Conservation (phyloP, 2,888 invertebrate species). For the Rhingia campestris region DNA sequence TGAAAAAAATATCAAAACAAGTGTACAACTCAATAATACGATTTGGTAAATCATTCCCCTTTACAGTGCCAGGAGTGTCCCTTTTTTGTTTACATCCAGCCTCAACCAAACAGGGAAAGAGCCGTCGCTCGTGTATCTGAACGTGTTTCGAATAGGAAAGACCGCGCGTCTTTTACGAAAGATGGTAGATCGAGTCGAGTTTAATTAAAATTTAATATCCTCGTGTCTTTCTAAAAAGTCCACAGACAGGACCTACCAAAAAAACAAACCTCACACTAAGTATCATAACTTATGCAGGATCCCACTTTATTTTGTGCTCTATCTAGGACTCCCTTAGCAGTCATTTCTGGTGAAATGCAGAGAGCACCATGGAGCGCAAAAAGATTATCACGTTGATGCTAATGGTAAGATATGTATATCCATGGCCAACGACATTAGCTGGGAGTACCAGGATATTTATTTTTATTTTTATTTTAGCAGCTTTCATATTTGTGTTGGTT, state of each 20-base stretch:
- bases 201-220: conserved; percentile 64
- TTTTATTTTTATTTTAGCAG: conserved; percentile 23
- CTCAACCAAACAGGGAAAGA: neutral
- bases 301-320: neutral
- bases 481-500: conserved; percentile 9
- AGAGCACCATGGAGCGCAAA: neutral
- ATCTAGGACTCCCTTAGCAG: conserved; percentile 11
- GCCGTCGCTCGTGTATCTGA: conserved; percentile 12
- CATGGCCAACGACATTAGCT: conserved; percentile 15
- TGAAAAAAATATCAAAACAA: conserved; percentile 17
- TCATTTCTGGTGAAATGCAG: neutral
- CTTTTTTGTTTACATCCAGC: conserved; percentile 18
- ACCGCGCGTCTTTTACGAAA: neutral
- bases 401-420: conserved; percentile 52
- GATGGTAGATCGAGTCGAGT: neutral
- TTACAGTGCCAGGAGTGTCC: neutral
- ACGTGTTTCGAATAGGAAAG: conserved; percentile 33
- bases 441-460: conserved; percentile 1
- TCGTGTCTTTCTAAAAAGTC: conserved; percentile 5
- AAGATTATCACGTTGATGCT: conserved; percentile 42
- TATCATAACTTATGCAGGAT: conserved; percentile 32
- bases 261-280: conserved; percentile 16
- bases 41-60: conserved; percentile 27
- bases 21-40: conserved; percentile 23
- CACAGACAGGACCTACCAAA: neutral